Evolutionary conservation across 2,888 invertebrate species (phyloP), one percentile per base, ranked within the genome.

Genomic region (Panorpa germanica): DNA sequence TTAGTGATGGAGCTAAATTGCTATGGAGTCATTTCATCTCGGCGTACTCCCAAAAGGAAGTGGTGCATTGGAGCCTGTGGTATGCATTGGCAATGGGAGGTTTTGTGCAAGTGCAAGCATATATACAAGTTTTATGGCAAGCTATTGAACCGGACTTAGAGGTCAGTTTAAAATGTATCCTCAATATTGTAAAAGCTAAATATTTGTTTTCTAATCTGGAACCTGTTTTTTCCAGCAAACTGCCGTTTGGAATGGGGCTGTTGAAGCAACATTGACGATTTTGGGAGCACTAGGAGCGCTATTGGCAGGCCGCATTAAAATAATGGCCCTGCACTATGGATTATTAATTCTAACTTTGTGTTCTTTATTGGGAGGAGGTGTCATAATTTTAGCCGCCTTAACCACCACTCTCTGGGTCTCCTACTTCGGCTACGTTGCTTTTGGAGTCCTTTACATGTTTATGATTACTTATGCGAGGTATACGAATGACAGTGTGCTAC

Each of bases 401-500:
- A 57, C 68, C 2, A 43, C 53, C 1, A 59, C 65, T 39, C 63
- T 85, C 25, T 67, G 69, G 51, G 55, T 74, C 8, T 71, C 80
- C 6, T 91, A 90, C 49, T 57, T 56, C 1, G 69, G 70, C 2
- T 88, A 86, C 41, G 60, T 85, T 8, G 44, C 71, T 4, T 76
- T 77, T 53, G 73, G 81, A 11, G 68, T 70, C 16, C 57, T 82
- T 24, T 90, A 74, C 48, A 80, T 86, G 40, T 76, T 78, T 41
- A 69, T 73, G 37, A 75, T 82, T 34, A 83, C 85, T 1, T 59
- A 82, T 32, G 73, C 80, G 8, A 62, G 61, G 61, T 60, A 34
- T 20, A 15, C 18, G n/a, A 28, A 10, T 18, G 3, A n/a, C n/a
- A n/a, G n/a, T n/a, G n/a, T n/a, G n/a, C 15, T 23, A 21, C 7